These are phyloP conservation scores for Semotilus atromaculatus DNA, from an alignment of 2,797 vertebrate species.

Conservation along the genomic window DNA sequence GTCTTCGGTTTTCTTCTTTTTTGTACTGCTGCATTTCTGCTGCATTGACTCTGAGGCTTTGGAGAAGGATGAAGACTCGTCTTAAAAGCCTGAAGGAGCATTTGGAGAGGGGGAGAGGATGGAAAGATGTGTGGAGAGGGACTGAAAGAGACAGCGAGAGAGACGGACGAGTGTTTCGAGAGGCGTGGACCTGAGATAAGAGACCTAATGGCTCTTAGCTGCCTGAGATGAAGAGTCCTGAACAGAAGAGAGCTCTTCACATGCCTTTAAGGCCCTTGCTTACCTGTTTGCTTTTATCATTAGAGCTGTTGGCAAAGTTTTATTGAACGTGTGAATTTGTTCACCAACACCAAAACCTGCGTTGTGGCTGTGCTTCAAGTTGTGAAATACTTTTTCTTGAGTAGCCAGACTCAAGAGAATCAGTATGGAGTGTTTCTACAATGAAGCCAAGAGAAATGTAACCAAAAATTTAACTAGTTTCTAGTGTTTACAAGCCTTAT, in stretches of 20 bases:
- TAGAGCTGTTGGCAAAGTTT: slow-evolving; percentile 49
- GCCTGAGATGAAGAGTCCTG: slow-evolving; percentile 77
- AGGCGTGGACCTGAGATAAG: slow-evolving; percentile 79
- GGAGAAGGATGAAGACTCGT: slow-evolving; percentile 76
- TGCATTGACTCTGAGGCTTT: slow-evolving; percentile 75
- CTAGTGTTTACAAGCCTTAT: neutral
- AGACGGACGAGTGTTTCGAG: slow-evolving; percentile 55
- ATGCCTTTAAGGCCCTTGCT: slow-evolving; percentile 36
- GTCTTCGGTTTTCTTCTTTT: slow-evolving; percentile 56
- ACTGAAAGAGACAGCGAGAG: slow-evolving; percentile 39
- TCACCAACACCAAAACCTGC: slow-evolving; percentile 15
- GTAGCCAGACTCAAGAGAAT: neutral
- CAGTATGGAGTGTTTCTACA: neutral
- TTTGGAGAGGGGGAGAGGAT: slow-evolving; percentile 68
- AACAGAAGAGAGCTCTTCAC: slow-evolving; percentile 42
- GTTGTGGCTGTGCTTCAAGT: slow-evolving; percentile 11
- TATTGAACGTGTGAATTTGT: slow-evolving; percentile 47
- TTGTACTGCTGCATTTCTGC: slow-evolving; percentile 58
- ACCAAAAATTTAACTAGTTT: neutral
- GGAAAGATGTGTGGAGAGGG: slow-evolving; percentile 73
- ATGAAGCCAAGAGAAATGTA: neutral
- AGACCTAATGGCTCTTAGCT: slow-evolving; percentile 88
- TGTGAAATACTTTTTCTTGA: slow-evolving; percentile 7
- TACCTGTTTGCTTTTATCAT: slow-evolving; percentile 50
- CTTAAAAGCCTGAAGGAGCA: slow-evolving; percentile 81